Evolutionary conservation across 2,797 vertebrate species (phyloP).

Genomic region (Pelodytes ibericus): DNA sequence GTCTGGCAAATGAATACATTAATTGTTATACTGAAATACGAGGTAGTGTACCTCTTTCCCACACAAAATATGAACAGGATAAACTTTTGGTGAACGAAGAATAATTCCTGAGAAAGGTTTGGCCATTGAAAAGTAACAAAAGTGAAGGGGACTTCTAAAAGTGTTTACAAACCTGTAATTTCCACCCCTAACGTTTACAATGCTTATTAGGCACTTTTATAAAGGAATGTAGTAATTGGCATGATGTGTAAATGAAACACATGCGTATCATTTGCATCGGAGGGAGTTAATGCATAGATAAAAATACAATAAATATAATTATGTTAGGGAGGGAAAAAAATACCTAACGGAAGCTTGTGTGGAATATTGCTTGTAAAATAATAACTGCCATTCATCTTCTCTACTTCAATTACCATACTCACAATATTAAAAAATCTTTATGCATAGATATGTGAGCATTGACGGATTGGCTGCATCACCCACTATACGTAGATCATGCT

Average conservation of each 20-base stretch:
- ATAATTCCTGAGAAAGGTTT: too few species aligned
- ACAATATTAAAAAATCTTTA: slow-evolving; percentile 1
- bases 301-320: not conserved
- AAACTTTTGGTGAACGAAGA: too few species aligned
- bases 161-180: too few species aligned
- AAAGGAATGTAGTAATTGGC: not conserved
- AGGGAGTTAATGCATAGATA: not conserved
- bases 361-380: not conserved
- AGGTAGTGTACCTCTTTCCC: too few species aligned
- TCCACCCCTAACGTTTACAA: too few species aligned
- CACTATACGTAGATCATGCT: not conserved
- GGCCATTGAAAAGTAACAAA: too few species aligned
- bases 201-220: too few species aligned
- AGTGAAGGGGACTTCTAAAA: too few species aligned
- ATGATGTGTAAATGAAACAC: not conserved
- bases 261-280: not conserved
- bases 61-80: too few species aligned
- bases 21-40: too few species aligned
- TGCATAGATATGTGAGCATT: slow-evolving; percentile 1
- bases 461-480: not conserved
- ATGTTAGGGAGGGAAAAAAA: not conserved
- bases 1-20: too few species aligned
- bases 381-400: slow-evolving; percentile 4
- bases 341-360: not conserved
- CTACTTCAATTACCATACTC: not conserved